A percentile compares a stretch with the other conserved stretches of the same genome.
These are phyloP conservation scores for Homarus gammarus DNA, from an alignment of 2,888 invertebrate species.

Conservation along the genomic window DNA sequence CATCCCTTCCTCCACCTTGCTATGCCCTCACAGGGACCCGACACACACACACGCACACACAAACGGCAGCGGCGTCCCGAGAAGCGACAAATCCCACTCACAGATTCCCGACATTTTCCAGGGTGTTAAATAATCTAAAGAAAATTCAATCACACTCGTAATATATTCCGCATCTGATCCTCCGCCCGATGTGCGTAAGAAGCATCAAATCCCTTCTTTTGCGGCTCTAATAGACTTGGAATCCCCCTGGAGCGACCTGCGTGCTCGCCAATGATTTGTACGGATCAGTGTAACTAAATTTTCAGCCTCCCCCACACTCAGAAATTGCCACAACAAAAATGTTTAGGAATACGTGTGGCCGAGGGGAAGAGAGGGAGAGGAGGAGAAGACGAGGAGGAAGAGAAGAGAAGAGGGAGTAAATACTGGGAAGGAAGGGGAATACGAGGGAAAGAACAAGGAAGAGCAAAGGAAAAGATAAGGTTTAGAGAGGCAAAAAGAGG, in stretches of 20 bases:
- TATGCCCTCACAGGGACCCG: no score
- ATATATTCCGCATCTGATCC: conserved; percentile 43
- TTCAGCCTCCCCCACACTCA: neutral
- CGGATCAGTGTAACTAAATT: conserved; percentile 40
- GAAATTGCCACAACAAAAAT: conserved; percentile 30
- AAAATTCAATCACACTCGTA: conserved; percentile 62
- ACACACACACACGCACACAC: neutral
- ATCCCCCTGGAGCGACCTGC: conserved; percentile 33
- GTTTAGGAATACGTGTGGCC: conserved; percentile 1
- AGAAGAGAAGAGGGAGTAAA: neutral
- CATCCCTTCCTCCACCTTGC: neutral
- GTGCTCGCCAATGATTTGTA: conserved; percentile 45
- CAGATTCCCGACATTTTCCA: conserved; percentile 23
- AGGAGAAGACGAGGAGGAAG: neutral
- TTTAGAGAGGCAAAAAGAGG: no score
- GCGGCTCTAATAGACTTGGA: conserved; percentile 46
- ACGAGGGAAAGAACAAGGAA: neutral
- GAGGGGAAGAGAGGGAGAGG: no score
- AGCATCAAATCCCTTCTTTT: conserved; percentile 39
- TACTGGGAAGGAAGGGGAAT: neutral
- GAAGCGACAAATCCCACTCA: neutral
- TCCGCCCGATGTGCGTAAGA: conserved; percentile 40
- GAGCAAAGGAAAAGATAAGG: neutral
- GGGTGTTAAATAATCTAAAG: conserved; percentile 48
- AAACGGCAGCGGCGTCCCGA: neutral